Evolutionary conservation across 37 sponge, comb jelly and placozoan genomes (phyloP).

Genomic region (Eunapius fragilis): DNA sequence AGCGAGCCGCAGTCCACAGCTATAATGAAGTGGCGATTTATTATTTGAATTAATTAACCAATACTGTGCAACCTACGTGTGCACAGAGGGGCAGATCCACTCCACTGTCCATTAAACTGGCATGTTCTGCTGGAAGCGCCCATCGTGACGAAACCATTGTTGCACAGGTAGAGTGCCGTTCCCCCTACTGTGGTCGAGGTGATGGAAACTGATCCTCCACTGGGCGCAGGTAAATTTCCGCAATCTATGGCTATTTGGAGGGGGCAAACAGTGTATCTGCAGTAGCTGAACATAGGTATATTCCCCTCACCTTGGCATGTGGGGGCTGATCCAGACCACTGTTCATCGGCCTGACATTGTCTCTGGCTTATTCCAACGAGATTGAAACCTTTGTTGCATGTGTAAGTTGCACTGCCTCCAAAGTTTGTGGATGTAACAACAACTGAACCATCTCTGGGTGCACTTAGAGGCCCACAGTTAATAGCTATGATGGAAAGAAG

Average conservation of each 20-base stretch:
- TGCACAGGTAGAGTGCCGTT: slow-evolving; percentile 45
- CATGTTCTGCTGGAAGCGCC: slow-evolving; percentile 3
- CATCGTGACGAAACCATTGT: not conserved
- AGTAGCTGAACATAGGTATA: too few species aligned
- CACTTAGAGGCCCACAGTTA: slow-evolving; percentile 43
- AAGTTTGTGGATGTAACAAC: slow-evolving; percentile 21
- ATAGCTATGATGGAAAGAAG: not conserved
- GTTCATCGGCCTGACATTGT: slow-evolving; percentile 42
- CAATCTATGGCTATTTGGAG: too few species aligned
- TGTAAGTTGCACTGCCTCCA: slow-evolving; percentile 28
- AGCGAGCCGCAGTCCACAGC: slow-evolving; percentile 28
- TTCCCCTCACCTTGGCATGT: slow-evolving; percentile 50
- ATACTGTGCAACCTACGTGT: slow-evolving; percentile 1
- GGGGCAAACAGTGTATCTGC: too few species aligned
- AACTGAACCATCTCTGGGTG: slow-evolving; percentile 45
- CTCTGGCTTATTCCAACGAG: slow-evolving; percentile 29
- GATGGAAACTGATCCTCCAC: slow-evolving; percentile 3
- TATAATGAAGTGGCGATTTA: not conserved
- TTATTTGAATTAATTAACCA: too few species aligned
- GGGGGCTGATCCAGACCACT: slow-evolving; percentile 65
- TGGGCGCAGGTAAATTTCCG: too few species aligned
- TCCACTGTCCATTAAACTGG: slow-evolving; percentile 40
- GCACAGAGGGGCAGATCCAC: slow-evolving; percentile 31
- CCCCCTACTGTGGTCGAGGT: slow-evolving; percentile 11
- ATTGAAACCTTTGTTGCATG: slow-evolving; percentile 45